phyloP scores from a whole-genome alignment of 2,113 vertebrate species.

The Bothrops jararaca region DNA sequence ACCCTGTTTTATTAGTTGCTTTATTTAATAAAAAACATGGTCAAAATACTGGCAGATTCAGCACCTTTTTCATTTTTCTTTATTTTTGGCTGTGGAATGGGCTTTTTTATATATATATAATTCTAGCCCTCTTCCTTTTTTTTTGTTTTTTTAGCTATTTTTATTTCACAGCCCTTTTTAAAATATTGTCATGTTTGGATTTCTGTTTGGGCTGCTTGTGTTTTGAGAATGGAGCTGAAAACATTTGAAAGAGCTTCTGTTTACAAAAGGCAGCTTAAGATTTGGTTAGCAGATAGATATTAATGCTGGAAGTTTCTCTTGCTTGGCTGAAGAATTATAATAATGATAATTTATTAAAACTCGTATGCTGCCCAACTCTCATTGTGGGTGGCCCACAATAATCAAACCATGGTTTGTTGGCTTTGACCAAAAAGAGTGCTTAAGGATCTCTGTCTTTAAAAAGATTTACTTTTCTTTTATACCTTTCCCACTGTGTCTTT shows the following conservation, averaged over 20 bases:
- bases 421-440: not conserved
- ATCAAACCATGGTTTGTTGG: not conserved
- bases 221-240: not conserved
- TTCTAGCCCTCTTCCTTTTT: not conserved
- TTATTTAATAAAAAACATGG: not conserved
- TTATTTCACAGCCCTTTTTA: not conserved
- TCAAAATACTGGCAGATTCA: not conserved
- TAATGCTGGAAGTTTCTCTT: not conserved
- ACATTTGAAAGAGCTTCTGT: not conserved
- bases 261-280: not conserved
- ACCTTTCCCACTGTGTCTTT: not conserved
- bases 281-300: not conserved
- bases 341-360: not conserved
- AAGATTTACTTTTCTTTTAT: not conserved
- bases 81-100: not conserved
- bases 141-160: not conserved
- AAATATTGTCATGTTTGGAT: not conserved
- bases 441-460: not conserved
- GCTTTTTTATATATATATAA: not conserved
- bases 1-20: no score
- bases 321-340: not conserved
- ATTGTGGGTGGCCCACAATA: not conserved
- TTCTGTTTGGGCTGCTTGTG: not conserved
- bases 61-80: not conserved
- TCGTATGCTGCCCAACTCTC: not conserved